These are phyloP conservation scores for Eolophus roseicapilla DNA, from an alignment of 2,113 vertebrate genomes.

Conservation along the genomic window DNA sequence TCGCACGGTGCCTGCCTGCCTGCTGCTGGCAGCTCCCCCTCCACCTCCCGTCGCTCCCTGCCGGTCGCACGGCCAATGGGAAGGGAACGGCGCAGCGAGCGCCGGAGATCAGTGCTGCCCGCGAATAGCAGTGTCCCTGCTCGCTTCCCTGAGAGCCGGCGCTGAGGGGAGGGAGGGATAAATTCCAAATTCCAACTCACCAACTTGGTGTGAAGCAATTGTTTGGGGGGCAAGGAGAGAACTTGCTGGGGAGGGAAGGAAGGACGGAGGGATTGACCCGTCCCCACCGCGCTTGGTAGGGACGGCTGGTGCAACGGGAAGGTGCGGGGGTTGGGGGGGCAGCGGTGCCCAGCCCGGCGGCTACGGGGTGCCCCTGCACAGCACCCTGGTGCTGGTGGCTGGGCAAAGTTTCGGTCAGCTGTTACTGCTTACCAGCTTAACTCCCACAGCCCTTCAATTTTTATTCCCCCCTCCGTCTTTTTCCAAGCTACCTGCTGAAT, in stretches of 20 bases:
- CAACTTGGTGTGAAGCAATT: neutral
- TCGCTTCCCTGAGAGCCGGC: neutral
- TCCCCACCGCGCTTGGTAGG: neutral
- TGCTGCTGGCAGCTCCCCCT: conserved; percentile 16
- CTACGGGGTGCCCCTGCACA: neutral
- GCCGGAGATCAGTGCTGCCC: neutral
- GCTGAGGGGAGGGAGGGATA: neutral
- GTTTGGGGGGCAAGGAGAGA: neutral
- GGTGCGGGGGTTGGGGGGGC: neutral
- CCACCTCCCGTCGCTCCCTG: conserved; percentile 55
- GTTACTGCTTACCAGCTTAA: neutral
- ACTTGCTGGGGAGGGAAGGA: conserved; percentile 17
- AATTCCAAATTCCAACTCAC: neutral
- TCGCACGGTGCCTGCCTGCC: conserved; percentile 33
- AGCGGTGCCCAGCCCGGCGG: neutral
- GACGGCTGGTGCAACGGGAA: neutral
- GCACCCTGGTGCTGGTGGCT: neutral
- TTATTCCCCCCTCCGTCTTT: neutral
- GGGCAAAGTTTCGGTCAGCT: conserved; percentile 1
- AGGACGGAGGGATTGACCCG: neutral
- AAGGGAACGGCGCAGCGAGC: neutral
- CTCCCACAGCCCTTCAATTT: neutral
- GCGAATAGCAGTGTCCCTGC: neutral
- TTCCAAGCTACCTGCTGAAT: neutral
- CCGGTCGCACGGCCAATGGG: conserved; percentile 69